These are phyloP conservation scores for Rhea pennata DNA, from an alignment of 2,113 vertebrate species.

Conservation along the genomic window DNA sequence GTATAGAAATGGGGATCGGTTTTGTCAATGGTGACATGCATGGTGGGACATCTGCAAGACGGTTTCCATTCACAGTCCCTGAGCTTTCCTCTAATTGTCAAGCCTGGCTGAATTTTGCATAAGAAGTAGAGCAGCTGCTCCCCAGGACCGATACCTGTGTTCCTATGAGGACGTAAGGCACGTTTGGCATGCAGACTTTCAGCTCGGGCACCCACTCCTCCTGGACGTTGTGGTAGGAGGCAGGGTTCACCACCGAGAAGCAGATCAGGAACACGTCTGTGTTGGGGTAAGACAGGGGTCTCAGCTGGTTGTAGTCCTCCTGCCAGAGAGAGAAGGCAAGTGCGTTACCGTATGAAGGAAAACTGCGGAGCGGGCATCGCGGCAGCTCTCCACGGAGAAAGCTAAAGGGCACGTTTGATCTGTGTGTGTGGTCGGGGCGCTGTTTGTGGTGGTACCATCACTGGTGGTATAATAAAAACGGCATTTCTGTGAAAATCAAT, in stretches of 20 bases:
- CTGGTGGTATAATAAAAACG: background rate
- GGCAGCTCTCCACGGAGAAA: background rate
- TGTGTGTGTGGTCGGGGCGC: background rate
- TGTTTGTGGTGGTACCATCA: rapidly evolving
- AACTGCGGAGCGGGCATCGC: rapidly evolving
- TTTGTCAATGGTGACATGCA: background rate
- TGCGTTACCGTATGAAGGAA: background rate
- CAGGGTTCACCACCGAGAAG: conserved; percentile 90
- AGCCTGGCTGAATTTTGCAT: background rate
- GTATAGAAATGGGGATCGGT: background rate
- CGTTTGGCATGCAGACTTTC: conserved; percentile 87
- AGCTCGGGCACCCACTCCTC: conserved; percentile 91
- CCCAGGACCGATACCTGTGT: conserved; percentile 78
- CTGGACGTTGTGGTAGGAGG: conserved; percentile 89
- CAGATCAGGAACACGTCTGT: conserved; percentile 90
- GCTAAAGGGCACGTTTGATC: rapidly evolving
- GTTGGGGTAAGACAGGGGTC: conserved; percentile 90
- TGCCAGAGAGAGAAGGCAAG: conserved; percentile 39
- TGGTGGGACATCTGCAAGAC: rapidly evolving
- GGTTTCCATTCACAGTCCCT: background rate
- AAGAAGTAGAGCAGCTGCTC: background rate
- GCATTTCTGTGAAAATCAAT: background rate
- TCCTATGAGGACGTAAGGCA: conserved; percentile 89
- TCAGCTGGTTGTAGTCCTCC: conserved; percentile 91
- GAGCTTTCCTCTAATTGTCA: background rate